These are phyloP conservation scores for Empis stercorea DNA, from an alignment of 2,888 invertebrate genomes.

Conservation along the genomic window DNA sequence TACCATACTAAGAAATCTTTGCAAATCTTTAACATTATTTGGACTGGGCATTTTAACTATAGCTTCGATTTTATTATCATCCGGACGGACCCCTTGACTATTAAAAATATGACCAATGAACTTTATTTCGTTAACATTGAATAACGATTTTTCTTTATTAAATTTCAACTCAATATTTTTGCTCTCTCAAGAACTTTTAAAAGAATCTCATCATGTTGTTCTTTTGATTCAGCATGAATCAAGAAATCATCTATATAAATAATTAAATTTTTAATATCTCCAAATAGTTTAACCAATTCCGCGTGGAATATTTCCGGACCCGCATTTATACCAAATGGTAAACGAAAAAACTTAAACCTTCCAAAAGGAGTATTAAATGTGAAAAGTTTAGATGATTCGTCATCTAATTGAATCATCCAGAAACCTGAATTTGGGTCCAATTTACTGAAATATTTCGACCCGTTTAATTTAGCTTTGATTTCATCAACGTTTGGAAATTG, in stretches of 20 bases:
- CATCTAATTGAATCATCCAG: no score
- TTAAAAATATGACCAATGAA: no score
- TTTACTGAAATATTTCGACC: conserved; percentile 14
- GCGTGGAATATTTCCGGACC: conserved; percentile 14
- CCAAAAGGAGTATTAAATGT: no score
- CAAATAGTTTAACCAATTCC: conserved; percentile 9
- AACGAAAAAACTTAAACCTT: conserved; percentile 10
- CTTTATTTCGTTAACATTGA: no score
- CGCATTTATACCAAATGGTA: conserved; percentile 10
- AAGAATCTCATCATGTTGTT: conserved; percentile 6
- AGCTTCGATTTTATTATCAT: no score
- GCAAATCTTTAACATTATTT: conserved; percentile 2
- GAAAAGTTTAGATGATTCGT: no score
- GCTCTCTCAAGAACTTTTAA: conserved; percentile 3
- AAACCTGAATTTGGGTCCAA: conserved; percentile 14
- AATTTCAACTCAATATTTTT: conserved; percentile 1
- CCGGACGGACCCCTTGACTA: no score
- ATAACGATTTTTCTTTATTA: conserved; percentile 7
- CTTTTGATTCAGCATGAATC: no score
- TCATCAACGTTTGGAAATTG: no score
- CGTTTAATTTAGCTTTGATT: conserved; percentile 12
- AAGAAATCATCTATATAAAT: no score
- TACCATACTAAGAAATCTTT: conserved; percentile 10
- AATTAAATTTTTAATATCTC: no score
- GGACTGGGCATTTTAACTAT: conserved; percentile 7